These are phyloP conservation scores for Allygus modestus DNA, from an alignment of 2,888 invertebrate species.

Conservation along the genomic window DNA sequence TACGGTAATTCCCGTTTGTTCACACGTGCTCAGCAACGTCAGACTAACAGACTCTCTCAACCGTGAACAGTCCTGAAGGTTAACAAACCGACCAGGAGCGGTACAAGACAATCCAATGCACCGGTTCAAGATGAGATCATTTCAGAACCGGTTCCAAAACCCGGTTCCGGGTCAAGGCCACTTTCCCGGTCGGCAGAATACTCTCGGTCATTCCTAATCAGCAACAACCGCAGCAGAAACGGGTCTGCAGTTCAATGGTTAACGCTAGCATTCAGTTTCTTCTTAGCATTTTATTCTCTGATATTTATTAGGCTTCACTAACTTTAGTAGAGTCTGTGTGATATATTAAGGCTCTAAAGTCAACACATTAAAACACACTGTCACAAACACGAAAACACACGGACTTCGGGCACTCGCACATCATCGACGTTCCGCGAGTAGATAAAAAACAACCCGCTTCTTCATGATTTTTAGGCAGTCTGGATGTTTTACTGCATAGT, in stretches of 20 bases:
- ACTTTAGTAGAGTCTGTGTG: no score
- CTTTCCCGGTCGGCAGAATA: neutral
- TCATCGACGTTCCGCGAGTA: no score
- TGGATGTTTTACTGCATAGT: neutral
- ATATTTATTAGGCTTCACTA: no score
- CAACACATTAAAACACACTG: no score
- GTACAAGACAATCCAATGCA: slow-evolving; percentile 23
- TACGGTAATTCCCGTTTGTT: no score
- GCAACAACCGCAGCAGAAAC: neutral
- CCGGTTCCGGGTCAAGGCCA: slow-evolving; percentile 22
- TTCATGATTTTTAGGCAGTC: no score
- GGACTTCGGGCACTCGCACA: no score
- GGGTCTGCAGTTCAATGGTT: neutral
- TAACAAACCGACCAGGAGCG: neutral
- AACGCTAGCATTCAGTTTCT: no score
- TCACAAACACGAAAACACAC: no score
- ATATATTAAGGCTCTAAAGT: no score
- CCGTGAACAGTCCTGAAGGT: neutral
- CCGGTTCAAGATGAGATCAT: slow-evolving; percentile 28
- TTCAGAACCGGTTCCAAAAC: slow-evolving; percentile 28
- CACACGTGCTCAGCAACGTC: neutral
- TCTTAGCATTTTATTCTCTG: no score
- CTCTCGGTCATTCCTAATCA: neutral
- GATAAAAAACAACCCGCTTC: no score
- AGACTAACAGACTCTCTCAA: neutral